Evolutionary conservation across 2,113 vertebrate species (phyloP).

Genomic region (Hydrolagus affinis): DNA sequence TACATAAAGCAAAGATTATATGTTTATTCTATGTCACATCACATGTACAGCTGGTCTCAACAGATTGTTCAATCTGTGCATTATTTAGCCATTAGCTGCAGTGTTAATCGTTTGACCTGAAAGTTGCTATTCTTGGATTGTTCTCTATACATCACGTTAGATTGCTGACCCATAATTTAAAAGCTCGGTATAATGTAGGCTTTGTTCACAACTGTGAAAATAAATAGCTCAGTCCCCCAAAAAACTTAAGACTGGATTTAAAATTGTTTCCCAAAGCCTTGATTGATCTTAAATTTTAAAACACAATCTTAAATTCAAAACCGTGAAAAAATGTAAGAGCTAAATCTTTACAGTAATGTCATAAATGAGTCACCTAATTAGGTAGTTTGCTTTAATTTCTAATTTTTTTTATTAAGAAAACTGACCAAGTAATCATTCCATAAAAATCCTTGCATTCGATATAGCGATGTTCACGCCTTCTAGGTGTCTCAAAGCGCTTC

Average conservation of each 20-base stretch:
- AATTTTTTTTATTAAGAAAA: neutral
- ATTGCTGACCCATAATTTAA: neutral
- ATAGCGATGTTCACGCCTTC: too few relatives aligned
- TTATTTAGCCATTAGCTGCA: neutral
- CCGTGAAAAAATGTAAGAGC: too few relatives aligned
- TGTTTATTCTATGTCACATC: neutral
- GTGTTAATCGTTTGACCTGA: neutral
- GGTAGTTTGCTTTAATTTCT: neutral
- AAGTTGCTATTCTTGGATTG: neutral
- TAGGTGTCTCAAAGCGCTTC: too few relatives aligned
- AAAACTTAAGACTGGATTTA: too few relatives aligned
- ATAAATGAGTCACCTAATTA: neutral
- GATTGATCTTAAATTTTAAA: too few relatives aligned
- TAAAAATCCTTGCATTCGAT: too few relatives aligned
- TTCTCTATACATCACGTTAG: neutral
- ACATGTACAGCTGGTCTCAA: neutral
- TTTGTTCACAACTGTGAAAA: neutral
- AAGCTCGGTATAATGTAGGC: neutral
- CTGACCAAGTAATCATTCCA: too few relatives aligned
- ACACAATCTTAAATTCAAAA: too few relatives aligned
- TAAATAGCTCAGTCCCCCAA: neutral
- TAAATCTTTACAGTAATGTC: neutral
- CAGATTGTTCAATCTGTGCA: neutral
- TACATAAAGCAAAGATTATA: neutral
- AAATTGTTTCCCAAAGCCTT: too few relatives aligned